Percentiles rank a stretch among this genome's conserved stretches.
Evolutionary conservation across 1,140 invertebrate genomes (phyloP).

Genomic region (Drosophila repleta): DNA sequence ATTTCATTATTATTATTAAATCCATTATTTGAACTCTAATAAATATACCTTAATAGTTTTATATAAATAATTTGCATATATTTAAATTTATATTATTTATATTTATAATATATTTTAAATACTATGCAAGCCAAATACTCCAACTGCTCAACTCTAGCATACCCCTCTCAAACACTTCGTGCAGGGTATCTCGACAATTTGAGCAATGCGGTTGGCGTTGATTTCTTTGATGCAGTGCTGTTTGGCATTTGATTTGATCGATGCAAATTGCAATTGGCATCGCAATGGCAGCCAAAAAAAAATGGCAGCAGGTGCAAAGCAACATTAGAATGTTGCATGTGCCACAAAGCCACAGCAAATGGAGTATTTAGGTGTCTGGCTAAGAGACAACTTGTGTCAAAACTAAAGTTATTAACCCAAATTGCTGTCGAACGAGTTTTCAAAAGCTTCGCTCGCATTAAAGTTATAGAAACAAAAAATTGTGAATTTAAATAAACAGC

Average conservation of each 20-base stretch:
- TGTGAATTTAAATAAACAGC: constrained; percentile 25
- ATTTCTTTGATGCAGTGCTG: constrained; percentile 27
- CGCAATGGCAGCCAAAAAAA: constrained; percentile 31
- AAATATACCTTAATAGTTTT: too few species aligned
- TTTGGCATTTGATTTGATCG: constrained; percentile 59
- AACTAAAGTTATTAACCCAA: constrained; percentile 1
- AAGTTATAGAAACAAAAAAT: constrained; percentile 3
- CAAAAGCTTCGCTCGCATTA: constrained; percentile 13
- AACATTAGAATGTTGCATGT: constrained; percentile 27
- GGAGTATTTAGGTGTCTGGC: background rate
- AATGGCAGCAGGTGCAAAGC: constrained; percentile 34
- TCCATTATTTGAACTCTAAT: too few species aligned
- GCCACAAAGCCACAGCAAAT: background rate
- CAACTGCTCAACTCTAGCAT: background rate
- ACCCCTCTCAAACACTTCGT: background rate
- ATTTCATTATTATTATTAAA: too few species aligned
- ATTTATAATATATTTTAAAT: too few species aligned
- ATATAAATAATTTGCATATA: too few species aligned
- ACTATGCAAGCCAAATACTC: too few species aligned
- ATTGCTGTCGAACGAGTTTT: constrained; percentile 12
- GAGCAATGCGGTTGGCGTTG: constrained; percentile 25
- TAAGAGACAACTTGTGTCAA: background rate
- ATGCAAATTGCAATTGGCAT: constrained; percentile 68
- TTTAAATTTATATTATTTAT: too few species aligned
- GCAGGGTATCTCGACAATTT: constrained; percentile 24